Evolutionary conservation across 2,797 vertebrate genomes (phyloP).

Genomic region (Chelonia mydas): DNA sequence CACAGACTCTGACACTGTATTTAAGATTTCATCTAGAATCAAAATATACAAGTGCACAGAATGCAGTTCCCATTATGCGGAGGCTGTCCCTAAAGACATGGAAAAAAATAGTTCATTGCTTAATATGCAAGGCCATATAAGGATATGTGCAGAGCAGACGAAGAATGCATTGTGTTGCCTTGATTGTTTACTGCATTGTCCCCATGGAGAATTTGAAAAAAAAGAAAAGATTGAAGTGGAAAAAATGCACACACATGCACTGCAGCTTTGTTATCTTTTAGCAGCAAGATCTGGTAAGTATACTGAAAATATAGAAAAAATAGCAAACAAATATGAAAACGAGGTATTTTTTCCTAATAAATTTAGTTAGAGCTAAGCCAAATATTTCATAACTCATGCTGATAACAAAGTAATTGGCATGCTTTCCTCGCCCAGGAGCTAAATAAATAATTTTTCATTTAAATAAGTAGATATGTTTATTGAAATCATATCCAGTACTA

Average conservation of each 20-base stretch:
- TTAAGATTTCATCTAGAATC: background rate
- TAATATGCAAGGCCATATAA: background rate
- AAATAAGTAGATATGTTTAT: background rate
- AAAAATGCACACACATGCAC: background rate
- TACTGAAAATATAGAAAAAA: background rate
- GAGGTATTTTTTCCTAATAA: background rate
- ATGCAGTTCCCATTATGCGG: background rate
- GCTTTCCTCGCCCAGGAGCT: background rate
- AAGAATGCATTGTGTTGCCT: background rate
- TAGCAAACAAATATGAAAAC: background rate
- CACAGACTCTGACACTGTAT: background rate
- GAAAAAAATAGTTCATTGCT: background rate
- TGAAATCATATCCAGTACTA: background rate
- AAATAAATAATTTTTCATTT: background rate
- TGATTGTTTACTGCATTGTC: background rate
- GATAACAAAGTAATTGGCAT: background rate
- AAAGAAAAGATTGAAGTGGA: accelerated
- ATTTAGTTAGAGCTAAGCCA: background rate
- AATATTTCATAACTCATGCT: background rate
- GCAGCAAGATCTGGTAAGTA: slow-evolving; percentile 44
- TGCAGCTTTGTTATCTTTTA: slow-evolving; percentile 42
- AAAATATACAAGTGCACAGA: background rate
- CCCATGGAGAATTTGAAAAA: background rate
- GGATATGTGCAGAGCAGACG: background rate
- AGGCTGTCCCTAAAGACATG: background rate